A percentile compares a stretch with the other conserved stretches of the same genome.
phyloP scores from a whole-genome alignment of 92 coral and sea anemone genomes.

The Siderastrea siderea region DNA sequence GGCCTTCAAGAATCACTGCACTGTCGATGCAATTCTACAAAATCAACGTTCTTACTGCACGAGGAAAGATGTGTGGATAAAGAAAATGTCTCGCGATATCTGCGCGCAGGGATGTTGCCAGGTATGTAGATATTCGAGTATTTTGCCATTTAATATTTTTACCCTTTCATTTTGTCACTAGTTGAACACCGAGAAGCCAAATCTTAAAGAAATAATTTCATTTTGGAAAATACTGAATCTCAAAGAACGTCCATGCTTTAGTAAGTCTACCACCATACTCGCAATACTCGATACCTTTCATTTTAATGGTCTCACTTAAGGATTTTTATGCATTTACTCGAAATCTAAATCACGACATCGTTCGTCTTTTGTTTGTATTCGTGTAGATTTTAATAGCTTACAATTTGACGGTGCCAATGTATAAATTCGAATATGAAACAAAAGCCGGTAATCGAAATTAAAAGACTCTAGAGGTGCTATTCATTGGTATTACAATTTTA shows the following conservation, averaged over 20 bases:
- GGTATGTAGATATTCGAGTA: constrained; percentile 3
- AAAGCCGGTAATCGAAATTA: not conserved
- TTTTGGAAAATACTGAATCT: not conserved
- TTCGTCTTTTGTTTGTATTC: not conserved
- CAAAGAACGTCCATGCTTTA: not conserved
- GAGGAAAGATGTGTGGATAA: constrained; percentile 22
- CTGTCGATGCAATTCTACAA: constrained; percentile 38
- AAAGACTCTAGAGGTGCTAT: not conserved
- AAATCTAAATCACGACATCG: no score
- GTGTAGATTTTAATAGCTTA: not conserved
- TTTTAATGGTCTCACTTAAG: no score
- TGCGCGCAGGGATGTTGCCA: not conserved
- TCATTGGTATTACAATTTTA: no score
- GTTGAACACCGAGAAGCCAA: not conserved
- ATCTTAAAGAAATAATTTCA: not conserved
- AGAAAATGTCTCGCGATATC: not conserved
- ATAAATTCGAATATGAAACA: not conserved
- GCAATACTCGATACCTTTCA: not conserved
- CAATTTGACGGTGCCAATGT: not conserved
- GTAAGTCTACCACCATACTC: not conserved
- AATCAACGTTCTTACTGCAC: constrained; percentile 27
- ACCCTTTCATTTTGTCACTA: not conserved
- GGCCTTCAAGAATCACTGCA: not conserved
- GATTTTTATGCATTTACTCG: no score
- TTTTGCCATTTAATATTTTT: not conserved